Percentiles rank a stretch among this genome's conserved stretches.
Conservation (phyloP, 2,888 invertebrate genomes). For the Catonia carolina region DNA sequence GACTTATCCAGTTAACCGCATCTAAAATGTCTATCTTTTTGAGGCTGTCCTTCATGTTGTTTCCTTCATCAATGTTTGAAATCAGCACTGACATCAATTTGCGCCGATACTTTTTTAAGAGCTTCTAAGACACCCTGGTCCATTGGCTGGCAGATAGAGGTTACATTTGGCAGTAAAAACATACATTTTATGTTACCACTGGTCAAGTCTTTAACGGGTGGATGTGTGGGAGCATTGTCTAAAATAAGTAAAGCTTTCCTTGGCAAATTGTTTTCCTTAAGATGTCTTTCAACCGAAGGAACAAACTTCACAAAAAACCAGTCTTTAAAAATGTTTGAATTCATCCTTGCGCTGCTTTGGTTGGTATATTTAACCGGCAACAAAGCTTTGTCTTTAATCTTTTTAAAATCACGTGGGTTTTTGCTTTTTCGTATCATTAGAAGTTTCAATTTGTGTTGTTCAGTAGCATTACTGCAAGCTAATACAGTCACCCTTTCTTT, state of each 20-base stretch:
- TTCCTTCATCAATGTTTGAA: neutral
- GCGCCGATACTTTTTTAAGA: conserved; percentile 4
- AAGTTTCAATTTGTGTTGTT: conserved; percentile 17
- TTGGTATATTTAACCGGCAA: conserved; percentile 12
- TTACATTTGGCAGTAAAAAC: conserved; percentile 17
- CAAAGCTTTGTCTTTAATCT: neutral
- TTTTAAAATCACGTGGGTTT: too few relatives aligned
- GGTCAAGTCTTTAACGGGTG: conserved; percentile 3
- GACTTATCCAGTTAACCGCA: neutral
- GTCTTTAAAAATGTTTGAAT: conserved; percentile 13
- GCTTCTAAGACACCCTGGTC: conserved; percentile 18
- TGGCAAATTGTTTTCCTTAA: conserved; percentile 19
- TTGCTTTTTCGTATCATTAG: conserved; percentile 8
- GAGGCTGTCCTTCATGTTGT: neutral
- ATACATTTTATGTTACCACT: conserved; percentile 15
- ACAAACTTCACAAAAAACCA: conserved; percentile 17
- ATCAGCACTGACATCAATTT: neutral
- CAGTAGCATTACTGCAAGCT: conserved; percentile 21
- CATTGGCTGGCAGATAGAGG: conserved; percentile 18
- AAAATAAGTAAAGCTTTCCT: conserved; percentile 15
- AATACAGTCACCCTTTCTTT: conserved; percentile 18
- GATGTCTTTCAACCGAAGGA: conserved; percentile 15
- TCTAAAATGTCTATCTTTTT: neutral
- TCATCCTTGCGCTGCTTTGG: conserved; percentile 18
- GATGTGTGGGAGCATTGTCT: conserved; percentile 14